Conservation (phyloP, 2,113 vertebrate species). For the Burhinus oedicnemus region DNA sequence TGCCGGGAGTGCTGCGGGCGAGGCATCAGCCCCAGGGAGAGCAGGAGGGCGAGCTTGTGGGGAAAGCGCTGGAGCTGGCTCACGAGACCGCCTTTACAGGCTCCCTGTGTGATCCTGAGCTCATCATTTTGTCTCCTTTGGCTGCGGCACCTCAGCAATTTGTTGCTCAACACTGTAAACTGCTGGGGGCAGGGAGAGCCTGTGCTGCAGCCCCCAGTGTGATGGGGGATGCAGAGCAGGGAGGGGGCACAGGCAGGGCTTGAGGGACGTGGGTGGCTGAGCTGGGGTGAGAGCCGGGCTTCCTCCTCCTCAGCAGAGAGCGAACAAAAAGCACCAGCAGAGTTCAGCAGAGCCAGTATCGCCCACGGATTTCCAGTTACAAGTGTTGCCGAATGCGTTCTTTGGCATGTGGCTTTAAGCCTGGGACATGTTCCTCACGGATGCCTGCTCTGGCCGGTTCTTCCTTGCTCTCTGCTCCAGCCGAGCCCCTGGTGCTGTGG, state of each 20-base stretch:
- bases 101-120: rapidly evolving
- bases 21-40: neutral
- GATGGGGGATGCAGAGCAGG: neutral
- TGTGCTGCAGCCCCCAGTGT: rapidly evolving
- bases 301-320: too few species aligned
- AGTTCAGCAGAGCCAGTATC: neutral
- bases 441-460: neutral
- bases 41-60: neutral
- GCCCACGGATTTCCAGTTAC: rapidly evolving
- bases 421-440: rapidly evolving
- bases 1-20: neutral
- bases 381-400: rapidly evolving
- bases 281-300: neutral
- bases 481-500: neutral
- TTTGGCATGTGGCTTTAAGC: rapidly evolving
- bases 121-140: rapidly evolving
- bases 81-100: rapidly evolving
- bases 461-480: neutral
- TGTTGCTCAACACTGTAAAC: too few species aligned
- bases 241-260: neutral
- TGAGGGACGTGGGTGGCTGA: too few species aligned
- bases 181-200: neutral
- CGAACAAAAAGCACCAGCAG: neutral
- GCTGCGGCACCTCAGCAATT: neutral
- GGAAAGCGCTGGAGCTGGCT: rapidly evolving